Base-by-base conservation (phyloP, 2,113 vertebrate genomes). In the Dromas ardeola region DNA sequence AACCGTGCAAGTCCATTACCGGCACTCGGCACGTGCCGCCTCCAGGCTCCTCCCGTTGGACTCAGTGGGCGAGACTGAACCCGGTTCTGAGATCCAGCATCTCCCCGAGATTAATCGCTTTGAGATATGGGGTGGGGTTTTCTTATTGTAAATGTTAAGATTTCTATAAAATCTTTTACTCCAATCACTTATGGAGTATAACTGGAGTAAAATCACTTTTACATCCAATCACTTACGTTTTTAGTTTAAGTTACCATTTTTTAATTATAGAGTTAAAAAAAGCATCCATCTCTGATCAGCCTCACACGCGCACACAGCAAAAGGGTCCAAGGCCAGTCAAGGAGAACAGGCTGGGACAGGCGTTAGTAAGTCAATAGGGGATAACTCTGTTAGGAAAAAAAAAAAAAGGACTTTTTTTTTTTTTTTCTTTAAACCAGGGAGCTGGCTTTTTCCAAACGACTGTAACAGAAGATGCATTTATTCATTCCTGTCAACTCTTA, bases 21-120 rank as follows among this genome's bases (percentile, higher is more conserved):
- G 0, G 4, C 22, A 11, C 26, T 14, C 26, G 5, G 36, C 42
- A 34, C 10, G 2, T 0, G 6, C 71, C 16, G 47, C 11, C 22
- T 16, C 34, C 17, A 43, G 10, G 40, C 67, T n/a, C 50, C 6
- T 32, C 27, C 62, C 32, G 8, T 4, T 4, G 21, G 40, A 40
- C 53, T 69, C 27, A 16, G 32, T 0, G 4, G 16, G 29, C 7
- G 38, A 80, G 53, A 45, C 17, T 19, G 19, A 69, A 73, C 0
- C 1, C 40, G 23, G n/a, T 8, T 74, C 45, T 17, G 8, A 32
- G n/a, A 47, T 34, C 34, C 65, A 40, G 45, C 78, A 53, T 23
- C 38, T 83, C 79, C n/a, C 6, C 1, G 5, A 9, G 18, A 53
- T 43, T 10, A 58, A 63, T 15, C 19, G 14, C 8, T 62, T 3